phyloP scores from a whole-genome alignment of 1,140 invertebrate species.

The Diorhabda elongata region DNA sequence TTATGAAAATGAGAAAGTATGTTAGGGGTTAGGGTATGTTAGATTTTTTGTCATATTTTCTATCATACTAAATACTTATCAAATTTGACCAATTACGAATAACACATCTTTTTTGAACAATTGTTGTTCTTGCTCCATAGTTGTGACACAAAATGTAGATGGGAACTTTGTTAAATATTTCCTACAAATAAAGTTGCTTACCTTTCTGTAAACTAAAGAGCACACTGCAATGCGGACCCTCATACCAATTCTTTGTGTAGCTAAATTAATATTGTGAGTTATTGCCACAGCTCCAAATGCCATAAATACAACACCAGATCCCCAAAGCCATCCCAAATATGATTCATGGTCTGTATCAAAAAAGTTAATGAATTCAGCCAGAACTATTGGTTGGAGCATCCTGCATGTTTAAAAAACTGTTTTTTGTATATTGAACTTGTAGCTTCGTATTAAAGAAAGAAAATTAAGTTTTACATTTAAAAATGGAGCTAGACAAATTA shows the following conservation, averaged over 20 bases:
- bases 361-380: slow-evolving; percentile 45
- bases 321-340: slow-evolving; percentile 48
- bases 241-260: slow-evolving; percentile 55
- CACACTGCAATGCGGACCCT: slow-evolving; percentile 56
- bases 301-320: slow-evolving; percentile 47
- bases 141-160: too few relatives aligned
- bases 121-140: too few relatives aligned
- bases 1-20: too few relatives aligned
- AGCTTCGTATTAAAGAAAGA: neutral
- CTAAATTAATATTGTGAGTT: slow-evolving; percentile 45
- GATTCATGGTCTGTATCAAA: slow-evolving; percentile 25
- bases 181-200: slow-evolving; percentile 36
- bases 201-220: slow-evolving; percentile 61
- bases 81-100: too few relatives aligned
- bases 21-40: too few relatives aligned
- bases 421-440: slow-evolving; percentile 24
- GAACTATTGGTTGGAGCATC: slow-evolving; percentile 49
- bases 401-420: slow-evolving; percentile 31
- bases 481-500: neutral
- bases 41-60: too few relatives aligned
- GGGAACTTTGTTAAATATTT: neutral
- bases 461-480: neutral
- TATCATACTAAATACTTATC: too few relatives aligned
- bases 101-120: too few relatives aligned
- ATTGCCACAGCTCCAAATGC: slow-evolving; percentile 46